These are phyloP conservation scores for Plagodis dolabraria DNA, from an alignment of 2,888 invertebrate species.

Conservation along the genomic window DNA sequence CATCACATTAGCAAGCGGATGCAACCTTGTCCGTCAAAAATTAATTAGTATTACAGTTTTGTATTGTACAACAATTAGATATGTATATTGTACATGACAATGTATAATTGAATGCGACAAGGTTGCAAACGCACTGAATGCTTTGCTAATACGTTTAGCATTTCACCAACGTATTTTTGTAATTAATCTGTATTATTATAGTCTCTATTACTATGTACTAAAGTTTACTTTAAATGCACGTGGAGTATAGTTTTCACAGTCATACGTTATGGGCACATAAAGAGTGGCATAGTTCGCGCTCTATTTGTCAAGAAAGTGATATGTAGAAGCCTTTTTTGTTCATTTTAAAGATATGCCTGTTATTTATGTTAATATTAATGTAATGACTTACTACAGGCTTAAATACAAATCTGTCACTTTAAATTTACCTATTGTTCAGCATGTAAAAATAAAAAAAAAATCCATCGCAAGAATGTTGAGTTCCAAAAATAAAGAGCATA, in stretches of 20 bases:
- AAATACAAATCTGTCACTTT: no score
- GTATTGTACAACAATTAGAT: background rate
- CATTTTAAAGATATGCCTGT: background rate
- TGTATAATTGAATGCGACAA: constrained; percentile 28
- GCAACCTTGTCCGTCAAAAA: constrained; percentile 18
- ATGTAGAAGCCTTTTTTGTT: constrained; percentile 3
- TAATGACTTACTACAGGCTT: no score
- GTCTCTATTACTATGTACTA: constrained; percentile 12
- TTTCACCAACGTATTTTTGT: constrained; percentile 9
- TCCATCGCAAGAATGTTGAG: no score
- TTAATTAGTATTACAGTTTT: background rate
- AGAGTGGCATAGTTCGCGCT: constrained; percentile 8
- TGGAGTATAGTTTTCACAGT: background rate
- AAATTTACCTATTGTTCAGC: no score
- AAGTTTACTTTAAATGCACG: background rate
- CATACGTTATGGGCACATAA: constrained; percentile 7
- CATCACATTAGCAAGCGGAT: constrained; percentile 5
- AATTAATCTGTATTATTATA: constrained; percentile 3
- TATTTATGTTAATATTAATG: no score
- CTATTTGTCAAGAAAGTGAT: constrained; percentile 11
- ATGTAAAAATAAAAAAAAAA: no score
- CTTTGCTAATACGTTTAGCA: constrained; percentile 19
- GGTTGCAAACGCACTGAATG: constrained; percentile 22
- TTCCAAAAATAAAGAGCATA: no score
- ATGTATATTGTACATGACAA: background rate